Evolutionary conservation across 1,140 invertebrate genomes (phyloP).

Genomic region (Halictus rubicundus): DNA sequence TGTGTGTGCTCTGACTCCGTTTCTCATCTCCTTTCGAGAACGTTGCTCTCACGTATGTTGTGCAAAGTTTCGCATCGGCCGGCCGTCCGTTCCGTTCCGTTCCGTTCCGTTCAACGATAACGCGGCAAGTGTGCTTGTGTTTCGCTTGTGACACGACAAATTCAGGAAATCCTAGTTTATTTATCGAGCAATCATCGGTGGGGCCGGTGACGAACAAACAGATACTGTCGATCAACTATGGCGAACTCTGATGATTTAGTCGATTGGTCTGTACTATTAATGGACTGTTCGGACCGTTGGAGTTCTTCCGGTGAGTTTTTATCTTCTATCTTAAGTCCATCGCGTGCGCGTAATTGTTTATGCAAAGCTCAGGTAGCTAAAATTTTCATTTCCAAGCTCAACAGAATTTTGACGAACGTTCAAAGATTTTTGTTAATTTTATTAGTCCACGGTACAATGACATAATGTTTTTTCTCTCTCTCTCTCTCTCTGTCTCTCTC

Average conservation of each 20-base stretch:
- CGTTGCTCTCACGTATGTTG: conserved; percentile 1
- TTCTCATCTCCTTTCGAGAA: conserved; percentile 24
- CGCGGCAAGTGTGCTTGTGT: conserved; percentile 17
- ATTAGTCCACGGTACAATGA: not conserved
- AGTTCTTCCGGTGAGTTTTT: conserved; percentile 66
- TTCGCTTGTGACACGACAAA: not conserved
- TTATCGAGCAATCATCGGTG: not conserved
- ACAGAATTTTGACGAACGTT: not conserved
- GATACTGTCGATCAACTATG: conserved; percentile 57
- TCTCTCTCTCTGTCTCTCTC: no score
- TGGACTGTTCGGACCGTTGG: conserved; percentile 72
- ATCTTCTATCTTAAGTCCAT: conserved; percentile 6
- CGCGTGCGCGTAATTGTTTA: not conserved
- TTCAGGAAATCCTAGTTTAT: conserved; percentile 10
- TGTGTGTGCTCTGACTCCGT: conserved; percentile 48
- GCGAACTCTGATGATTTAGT: conserved; percentile 73
- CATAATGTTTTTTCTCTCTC: no score
- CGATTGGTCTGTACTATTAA: conserved; percentile 75
- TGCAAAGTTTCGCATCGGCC: not conserved
- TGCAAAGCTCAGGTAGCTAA: no score
- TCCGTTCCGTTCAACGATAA: not conserved
- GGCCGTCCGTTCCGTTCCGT: no score
- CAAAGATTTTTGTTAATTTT: not conserved
- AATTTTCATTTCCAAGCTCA: not conserved
- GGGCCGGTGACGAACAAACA: conserved; percentile 17